Base-by-base conservation (phyloP, 2,113 vertebrate genomes). In the Microtus oregoni region DNA sequence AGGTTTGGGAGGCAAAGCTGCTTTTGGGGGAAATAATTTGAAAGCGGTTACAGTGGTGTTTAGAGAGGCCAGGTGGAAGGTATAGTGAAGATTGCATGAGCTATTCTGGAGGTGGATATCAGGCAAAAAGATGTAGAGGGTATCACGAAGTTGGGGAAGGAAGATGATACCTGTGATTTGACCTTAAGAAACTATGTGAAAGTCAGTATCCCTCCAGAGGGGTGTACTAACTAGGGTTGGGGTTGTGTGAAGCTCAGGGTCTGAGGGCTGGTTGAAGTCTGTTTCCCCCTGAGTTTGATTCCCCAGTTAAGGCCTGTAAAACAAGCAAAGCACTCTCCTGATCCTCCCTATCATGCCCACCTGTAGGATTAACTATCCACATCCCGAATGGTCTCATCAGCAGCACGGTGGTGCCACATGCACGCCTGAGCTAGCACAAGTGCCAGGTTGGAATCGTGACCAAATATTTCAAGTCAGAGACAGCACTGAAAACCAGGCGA, bases 231-330 rank as follows among this genome's bases (percentile, higher is more conserved):
- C 3, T 35, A 85, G 8, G 26, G 26, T 14, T 32, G 11, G 19
- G n/a, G 35, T 4, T 55, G 22, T 4, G 0, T 58, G 14, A 15
- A 55, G 11, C n/a, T 78, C 19, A 44, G n/a, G 50, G 19, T 22
- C 1, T 58, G 13, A 78, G 61, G 2, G 20, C 4, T 32, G 7
- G 1, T 11, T 8, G 7, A 55, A 75, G 35, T 24, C 30, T 0
- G 2, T 7, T 15, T 26, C 2, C 5, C 15, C 55, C 22, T 75
- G 70, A 26, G 44, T 38, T 38, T 4, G 35, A 22, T 76, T 38
- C 11, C 72, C 17, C 17, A 26, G 24, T 47, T 3, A 22, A 19
- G 0, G 12, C 35, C 11, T 10, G 7, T 3, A 44, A 67, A 85
- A 32, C 32, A 63, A 86, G 11, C 28, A 70, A 32, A 76, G 6